A percentile compares a stretch with the other conserved stretches of the same genome.
Conservation (phyloP, 2,797 vertebrate genomes). For the Cossypha polioptera region DNA sequence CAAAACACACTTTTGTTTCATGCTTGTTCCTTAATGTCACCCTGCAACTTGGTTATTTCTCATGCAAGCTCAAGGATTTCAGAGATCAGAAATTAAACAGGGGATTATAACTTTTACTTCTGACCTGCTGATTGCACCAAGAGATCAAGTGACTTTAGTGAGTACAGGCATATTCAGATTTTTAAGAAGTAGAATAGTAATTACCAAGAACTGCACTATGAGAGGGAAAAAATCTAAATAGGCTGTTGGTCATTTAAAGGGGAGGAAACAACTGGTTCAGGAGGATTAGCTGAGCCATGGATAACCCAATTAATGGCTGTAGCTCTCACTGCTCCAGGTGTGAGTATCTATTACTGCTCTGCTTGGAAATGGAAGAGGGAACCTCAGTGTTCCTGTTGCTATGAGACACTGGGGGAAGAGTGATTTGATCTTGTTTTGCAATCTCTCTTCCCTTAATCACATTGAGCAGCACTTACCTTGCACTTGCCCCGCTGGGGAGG, state of each 20-base stretch:
- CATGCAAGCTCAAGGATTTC: neutral
- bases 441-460: neutral
- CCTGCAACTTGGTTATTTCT: conserved; percentile 60
- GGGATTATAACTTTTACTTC: neutral
- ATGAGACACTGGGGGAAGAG: neutral
- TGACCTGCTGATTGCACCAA: neutral
- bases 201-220: neutral
- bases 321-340: neutral
- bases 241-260: neutral
- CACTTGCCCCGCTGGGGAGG: neutral
- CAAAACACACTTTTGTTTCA: conserved; percentile 66
- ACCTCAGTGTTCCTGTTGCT: conserved; percentile 2
- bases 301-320: neutral
- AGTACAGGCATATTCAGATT: neutral
- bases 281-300: neutral
- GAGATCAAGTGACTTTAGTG: neutral
- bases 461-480: neutral
- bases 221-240: neutral
- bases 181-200: neutral
- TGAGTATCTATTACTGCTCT: neutral
- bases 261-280: neutral
- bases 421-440: conserved; percentile 1
- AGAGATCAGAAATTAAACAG: neutral
- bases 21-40: conserved; percentile 58
- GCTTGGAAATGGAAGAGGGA: neutral